Evolutionary conservation across 2,113 vertebrate genomes (phyloP).

Genomic region (Lasiurus cinereus): DNA sequence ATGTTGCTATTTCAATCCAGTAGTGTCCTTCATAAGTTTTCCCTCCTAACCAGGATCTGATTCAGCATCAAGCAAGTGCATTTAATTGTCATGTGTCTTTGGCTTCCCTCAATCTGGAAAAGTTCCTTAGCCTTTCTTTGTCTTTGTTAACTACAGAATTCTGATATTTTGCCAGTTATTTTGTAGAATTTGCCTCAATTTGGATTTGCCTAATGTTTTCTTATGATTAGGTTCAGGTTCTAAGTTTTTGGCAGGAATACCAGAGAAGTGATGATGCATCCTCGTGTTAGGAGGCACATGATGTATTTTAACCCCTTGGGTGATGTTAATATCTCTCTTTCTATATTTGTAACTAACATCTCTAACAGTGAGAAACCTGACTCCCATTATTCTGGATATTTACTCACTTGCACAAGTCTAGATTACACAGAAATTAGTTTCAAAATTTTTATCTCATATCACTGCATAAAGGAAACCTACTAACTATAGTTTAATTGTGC

Average conservation of each 20-base stretch:
- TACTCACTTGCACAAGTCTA: constrained; percentile 4
- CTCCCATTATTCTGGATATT: neutral
- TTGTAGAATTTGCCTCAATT: constrained; percentile 10
- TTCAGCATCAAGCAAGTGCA: neutral
- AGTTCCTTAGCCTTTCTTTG: constrained; percentile 3
- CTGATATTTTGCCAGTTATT: neutral
- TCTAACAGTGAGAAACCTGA: neutral
- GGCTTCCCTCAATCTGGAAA: constrained; percentile 1
- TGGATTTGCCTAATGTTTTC: constrained; percentile 46
- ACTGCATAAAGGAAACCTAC: neutral
- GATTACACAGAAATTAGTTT: constrained; percentile 3
- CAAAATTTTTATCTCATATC: neutral
- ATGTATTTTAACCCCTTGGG: neutral
- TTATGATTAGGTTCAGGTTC: constrained; percentile 53
- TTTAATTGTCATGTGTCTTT: neutral
- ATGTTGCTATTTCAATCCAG: neutral
- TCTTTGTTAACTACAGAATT: neutral
- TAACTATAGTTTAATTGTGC: neutral
- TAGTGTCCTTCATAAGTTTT: neutral
- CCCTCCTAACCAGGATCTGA: neutral
- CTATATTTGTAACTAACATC: neutral
- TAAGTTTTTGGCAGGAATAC: constrained; percentile 44
- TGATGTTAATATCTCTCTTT: neutral
- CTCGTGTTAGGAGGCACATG: neutral
- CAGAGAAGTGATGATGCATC: neutral